Evolutionary conservation across 2,797 vertebrate genomes (phyloP).

Genomic region (Chaunax sp.): DNA sequence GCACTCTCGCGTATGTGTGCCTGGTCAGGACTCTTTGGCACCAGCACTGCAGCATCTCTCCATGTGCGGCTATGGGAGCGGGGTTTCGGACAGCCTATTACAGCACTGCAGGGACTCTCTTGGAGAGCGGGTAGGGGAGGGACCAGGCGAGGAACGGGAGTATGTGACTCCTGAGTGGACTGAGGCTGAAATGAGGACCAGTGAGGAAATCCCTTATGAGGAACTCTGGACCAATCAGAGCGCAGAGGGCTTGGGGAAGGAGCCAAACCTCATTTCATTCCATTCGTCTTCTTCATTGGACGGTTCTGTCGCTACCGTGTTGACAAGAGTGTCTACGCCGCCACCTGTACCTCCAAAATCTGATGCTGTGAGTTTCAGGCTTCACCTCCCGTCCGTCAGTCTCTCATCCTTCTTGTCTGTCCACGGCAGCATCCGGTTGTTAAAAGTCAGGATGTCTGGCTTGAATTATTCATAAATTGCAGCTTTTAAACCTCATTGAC

Average conservation of each 20-base stretch:
- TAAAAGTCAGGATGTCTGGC: conserved; percentile 67
- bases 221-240: conserved; percentile 94
- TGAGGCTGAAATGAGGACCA: conserved; percentile 83
- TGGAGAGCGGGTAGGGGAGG: conserved; percentile 78
- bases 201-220: conserved; percentile 95
- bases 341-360: conserved; percentile 97
- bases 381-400: conserved; percentile 21
- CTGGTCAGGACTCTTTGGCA: conserved; percentile 82
- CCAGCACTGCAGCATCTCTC: conserved; percentile 87
- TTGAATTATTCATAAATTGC: conserved; percentile 84
- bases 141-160: conserved; percentile 86
- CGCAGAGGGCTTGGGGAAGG: conserved; percentile 81
- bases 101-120: conserved; percentile 84
- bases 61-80: conserved; percentile 83
- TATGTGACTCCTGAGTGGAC: conserved; percentile 95
- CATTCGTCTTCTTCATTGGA: conserved; percentile 82
- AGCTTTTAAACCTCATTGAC: conserved; percentile 80
- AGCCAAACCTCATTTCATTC: conserved; percentile 89
- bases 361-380: conserved; percentile 91
- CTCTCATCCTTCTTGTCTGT: conserved; percentile 33
- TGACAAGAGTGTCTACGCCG: conserved; percentile 82
- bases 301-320: conserved; percentile 79
- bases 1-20: conserved; percentile 86
- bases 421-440: conserved; percentile 65
- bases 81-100: conserved; percentile 66